phyloP scores from a whole-genome alignment of 2,888 invertebrate genomes.

The Drosophila trichaetosa region DNA sequence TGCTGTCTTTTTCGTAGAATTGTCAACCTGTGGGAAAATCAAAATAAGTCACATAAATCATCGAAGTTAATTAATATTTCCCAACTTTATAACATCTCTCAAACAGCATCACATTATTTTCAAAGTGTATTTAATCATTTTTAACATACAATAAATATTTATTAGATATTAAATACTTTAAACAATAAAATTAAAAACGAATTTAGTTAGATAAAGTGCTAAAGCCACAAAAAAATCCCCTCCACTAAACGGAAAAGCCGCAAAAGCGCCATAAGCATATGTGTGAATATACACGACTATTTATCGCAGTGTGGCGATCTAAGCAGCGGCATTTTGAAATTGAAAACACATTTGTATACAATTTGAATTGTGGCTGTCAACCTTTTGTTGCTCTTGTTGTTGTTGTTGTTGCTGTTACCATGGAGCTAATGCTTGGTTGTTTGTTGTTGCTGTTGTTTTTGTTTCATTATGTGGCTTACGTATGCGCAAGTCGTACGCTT shows the following conservation, averaged over 20 bases:
- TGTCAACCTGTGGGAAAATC: neutral
- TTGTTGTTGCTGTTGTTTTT: constrained; percentile 12
- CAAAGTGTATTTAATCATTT: neutral
- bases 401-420: constrained; percentile 40
- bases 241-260: constrained; percentile 35
- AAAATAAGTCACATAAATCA: neutral
- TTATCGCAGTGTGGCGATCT: constrained; percentile 64
- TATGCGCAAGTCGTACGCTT: constrained; percentile 55
- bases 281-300: constrained; percentile 45
- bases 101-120: neutral
- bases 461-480: constrained; percentile 38
- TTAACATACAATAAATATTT: neutral
- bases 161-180: neutral
- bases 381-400: constrained; percentile 43
- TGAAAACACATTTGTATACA: constrained; percentile 70
- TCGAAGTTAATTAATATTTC: neutral
- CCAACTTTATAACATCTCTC: neutral
- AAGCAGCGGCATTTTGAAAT: constrained; percentile 55
- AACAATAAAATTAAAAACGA: neutral
- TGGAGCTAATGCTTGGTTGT: constrained; percentile 35
- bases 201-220: neutral
- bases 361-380: constrained; percentile 65
- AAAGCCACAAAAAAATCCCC: constrained; percentile 6
- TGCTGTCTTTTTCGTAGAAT: neutral
- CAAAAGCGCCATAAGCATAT: constrained; percentile 21